Conservation (phyloP, 1,140 invertebrate genomes). For the Trichonephila clavipes region DNA sequence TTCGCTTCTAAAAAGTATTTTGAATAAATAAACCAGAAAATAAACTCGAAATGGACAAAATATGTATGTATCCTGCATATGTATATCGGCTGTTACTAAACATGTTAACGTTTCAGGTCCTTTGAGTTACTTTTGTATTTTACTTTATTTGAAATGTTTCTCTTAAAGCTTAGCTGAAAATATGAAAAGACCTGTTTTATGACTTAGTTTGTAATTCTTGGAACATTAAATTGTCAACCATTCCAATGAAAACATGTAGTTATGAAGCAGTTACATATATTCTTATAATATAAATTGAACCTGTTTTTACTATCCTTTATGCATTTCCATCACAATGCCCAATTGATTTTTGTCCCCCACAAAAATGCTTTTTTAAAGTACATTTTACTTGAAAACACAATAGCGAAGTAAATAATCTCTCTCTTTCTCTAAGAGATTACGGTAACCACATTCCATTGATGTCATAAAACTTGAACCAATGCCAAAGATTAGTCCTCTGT, state of each 20-base stretch:
- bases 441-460: slow-evolving; percentile 3
- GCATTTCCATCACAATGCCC: background rate
- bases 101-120: no score
- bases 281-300: background rate
- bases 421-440: background rate
- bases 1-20: no score
- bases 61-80: no score
- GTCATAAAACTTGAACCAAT: slow-evolving; percentile 32
- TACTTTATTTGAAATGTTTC: no score
- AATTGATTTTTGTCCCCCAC: background rate
- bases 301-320: background rate
- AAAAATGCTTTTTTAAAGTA: background rate
- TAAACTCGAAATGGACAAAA: no score
- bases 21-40: no score
- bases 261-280: background rate
- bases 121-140: no score
- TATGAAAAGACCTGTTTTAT: no score
- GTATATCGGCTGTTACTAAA: no score
- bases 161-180: no score
- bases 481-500: slow-evolving; percentile 35
- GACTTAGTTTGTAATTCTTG: no score
- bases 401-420: slow-evolving; percentile 29
- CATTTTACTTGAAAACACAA: background rate
- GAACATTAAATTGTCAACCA: background rate
- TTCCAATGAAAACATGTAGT: background rate